Evolutionary conservation across 2,888 invertebrate genomes (phyloP), one percentile per base, ranked within the genome.

Genomic region (Clostera curtula): DNA sequence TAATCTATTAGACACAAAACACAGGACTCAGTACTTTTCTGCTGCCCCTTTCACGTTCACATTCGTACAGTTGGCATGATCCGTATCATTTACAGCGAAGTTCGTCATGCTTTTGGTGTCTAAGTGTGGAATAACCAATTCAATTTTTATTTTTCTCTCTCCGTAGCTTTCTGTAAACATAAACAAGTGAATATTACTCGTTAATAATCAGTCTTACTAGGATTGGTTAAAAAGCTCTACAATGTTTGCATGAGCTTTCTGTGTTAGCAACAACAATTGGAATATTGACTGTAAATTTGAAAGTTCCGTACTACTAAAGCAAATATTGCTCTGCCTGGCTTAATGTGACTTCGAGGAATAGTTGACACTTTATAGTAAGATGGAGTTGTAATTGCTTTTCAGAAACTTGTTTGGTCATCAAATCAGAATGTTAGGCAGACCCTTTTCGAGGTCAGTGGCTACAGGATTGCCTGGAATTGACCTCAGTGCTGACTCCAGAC

Each of bases 381-480:
- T 60, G 40, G 52, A 52, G 41, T 49, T 38, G 31, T 43, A 29
- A 44, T 56, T 67, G 71, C 75, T 41, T 88, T 75, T 76, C 79
- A 87, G 87, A 64, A 85, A 87, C 54, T 88, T 88, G 75, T 86
- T 88, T 57, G 85, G 88, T 36, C 86, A 87, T 40, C 87, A 87
- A 64, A 87, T 88, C 60, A 86, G 88, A 42, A 87, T 88, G 71
- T 75, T 89, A 63, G 89, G 89, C 46, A 76, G 89, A 51, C 87
- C 88, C 25, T 89, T 88, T 61, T 88, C 88, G 35, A 85, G 88
- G 52, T 88, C 88, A 20, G 88, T 88, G 31, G 87, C 87, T 13
- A 87, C 87, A 36, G 86, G 87, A 12, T 70, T 86, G 38, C 82
- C 84, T 8, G 84, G 84, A 24, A 85, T 85, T 26, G 80, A 79